Evolutionary conservation across 2,113 vertebrate species (phyloP), one percentile per base, ranked within the genome.

Genomic region (Delphinus delphis): DNA sequence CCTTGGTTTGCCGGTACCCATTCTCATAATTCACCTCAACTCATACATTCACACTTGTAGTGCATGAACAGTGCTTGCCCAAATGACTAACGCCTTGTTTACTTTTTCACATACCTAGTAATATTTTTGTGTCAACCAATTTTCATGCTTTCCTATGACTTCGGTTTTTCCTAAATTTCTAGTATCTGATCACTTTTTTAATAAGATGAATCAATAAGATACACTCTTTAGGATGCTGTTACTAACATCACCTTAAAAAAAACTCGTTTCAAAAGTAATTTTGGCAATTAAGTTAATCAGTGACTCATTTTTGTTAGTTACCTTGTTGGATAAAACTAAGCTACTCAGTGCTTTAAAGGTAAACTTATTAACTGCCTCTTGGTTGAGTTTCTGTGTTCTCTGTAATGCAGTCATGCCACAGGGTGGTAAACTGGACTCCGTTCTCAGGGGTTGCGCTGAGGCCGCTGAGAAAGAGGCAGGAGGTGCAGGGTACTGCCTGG

Each of bases 131-230:
- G 18, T 73, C 33, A 44, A 36, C 23, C 55, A 67, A 9, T 36
- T 62, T 44, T 62, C 77, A 53, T n/a, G 26, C 68, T 77, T 77
- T 67, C 63, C 53, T 38, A 11, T 38, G 70, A 44, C 71, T 63
- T 77, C 38, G 28, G 0, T 50, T 92, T 68, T 95, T 53, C 88
- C 71, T 58, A 3, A 88, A 74, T 80, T 88, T 95, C 77, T 73
- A 73, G 15, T 50, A n/a, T 68, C 25, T n/a, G 12, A 58, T 26
- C 12, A 4, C 15, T 53, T 84, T 79, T n/a, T 84, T 60, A 31
- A 55, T 93, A 26, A 68, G 23, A 31, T 63, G 44, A 47, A 38
- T 47, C 70, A 8, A 38, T 68, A 88, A 65, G 13, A 58, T 79
- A 31, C 3, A 73, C 6, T 80, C 73, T 87, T 62, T 83, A 68